These are phyloP conservation scores for Castor canadensis DNA, from an alignment of 2,113 vertebrate species.

Conservation along the genomic window DNA sequence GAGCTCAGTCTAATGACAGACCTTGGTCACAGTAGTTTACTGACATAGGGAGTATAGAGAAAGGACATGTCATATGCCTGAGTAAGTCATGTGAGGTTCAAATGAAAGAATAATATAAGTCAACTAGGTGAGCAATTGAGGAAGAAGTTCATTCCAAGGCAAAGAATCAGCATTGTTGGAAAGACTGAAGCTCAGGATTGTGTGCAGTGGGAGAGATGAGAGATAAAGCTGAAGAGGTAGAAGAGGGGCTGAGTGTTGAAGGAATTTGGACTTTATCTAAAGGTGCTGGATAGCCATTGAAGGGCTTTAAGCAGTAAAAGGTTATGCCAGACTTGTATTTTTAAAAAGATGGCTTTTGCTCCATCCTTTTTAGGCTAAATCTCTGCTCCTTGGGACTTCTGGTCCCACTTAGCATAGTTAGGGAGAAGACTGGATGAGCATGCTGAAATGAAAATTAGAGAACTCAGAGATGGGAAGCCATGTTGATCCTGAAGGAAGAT, in stretches of 20 bases:
- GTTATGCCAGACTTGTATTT: background rate
- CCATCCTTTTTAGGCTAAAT: background rate
- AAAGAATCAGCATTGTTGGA: too few species aligned
- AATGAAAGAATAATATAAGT: background rate
- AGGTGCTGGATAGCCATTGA: background rate
- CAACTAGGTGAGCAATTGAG: background rate
- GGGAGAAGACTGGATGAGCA: background rate
- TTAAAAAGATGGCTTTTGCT: background rate
- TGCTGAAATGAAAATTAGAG: background rate
- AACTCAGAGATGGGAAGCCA: background rate
- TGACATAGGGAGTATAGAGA: background rate
- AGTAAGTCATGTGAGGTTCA: background rate
- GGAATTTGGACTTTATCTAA: background rate
- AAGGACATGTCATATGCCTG: background rate
- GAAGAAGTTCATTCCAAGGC: background rate
- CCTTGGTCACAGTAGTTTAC: background rate
- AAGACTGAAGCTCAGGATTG: background rate
- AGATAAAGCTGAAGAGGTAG: background rate
- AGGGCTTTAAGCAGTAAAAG: background rate
- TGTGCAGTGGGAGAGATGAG: background rate
- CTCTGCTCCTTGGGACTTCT: background rate
- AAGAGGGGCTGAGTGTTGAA: background rate
- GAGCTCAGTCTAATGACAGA: background rate
- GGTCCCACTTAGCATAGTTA: background rate
- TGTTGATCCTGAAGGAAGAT: background rate